A percentile compares a stretch with the other conserved stretches of the same genome.
Conservation (phyloP, 2,797 vertebrate genomes). For the Caiman crocodilus region DNA sequence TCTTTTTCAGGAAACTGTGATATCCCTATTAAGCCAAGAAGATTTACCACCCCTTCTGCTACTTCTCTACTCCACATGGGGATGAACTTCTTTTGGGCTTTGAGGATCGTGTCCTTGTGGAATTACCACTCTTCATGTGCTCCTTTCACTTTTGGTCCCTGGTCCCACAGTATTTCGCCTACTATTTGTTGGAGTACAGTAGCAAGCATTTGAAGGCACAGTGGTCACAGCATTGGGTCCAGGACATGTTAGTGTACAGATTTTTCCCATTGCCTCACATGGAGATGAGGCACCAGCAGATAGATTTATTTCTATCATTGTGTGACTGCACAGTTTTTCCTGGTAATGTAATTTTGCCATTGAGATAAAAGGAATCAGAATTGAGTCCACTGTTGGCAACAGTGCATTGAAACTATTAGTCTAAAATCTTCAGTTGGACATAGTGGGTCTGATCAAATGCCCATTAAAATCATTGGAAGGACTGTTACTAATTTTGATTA, state of each 20-base stretch:
- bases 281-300: background rate
- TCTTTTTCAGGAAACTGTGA: no score
- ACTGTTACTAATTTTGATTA: background rate
- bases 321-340: background rate
- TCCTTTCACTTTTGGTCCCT: no score
- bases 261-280: background rate
- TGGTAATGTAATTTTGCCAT: constrained; percentile 22
- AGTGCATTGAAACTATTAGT: constrained; percentile 4
- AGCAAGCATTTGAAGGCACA: background rate
- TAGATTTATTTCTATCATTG: background rate
- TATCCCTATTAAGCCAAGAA: no score
- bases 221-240: background rate
- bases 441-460: background rate
- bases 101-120: no score
- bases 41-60: no score
- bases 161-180: no score
- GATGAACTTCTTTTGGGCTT: no score
- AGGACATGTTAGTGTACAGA: background rate
- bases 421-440: constrained; percentile 32
- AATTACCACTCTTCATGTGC: no score
- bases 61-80: no score
- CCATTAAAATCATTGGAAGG: background rate
- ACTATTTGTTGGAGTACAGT: background rate
- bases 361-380: background rate
- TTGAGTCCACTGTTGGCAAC: background rate